These are phyloP conservation scores for Orthonychiurus folsomi DNA, from an alignment of 2,888 invertebrate genomes.

Conservation along the genomic window DNA sequence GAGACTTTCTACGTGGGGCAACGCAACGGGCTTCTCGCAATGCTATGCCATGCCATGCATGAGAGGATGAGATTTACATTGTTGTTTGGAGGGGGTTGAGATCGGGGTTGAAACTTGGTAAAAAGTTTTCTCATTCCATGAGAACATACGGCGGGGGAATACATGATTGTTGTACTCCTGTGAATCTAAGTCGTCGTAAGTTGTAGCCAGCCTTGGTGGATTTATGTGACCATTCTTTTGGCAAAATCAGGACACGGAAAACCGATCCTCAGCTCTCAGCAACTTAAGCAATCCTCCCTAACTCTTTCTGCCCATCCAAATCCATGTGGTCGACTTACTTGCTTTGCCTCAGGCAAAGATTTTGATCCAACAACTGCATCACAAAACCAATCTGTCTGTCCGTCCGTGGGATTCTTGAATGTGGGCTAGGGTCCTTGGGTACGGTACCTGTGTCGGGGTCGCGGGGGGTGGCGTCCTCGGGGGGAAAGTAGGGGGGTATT, in stretches of 20 bases:
- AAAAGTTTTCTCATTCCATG: not conserved
- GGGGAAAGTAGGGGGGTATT: no score
- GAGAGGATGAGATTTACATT: not conserved
- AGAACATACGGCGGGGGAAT: not conserved
- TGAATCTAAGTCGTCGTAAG: no score
- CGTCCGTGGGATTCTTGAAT: no score
- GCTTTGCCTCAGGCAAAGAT: not conserved
- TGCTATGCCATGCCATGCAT: not conserved
- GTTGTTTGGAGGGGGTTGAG: not conserved
- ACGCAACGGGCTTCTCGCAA: not conserved
- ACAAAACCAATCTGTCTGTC: no score
- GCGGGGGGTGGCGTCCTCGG: no score
- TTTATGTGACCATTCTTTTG: not conserved
- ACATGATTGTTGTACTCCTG: not conserved
- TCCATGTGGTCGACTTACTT: no score
- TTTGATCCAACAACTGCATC: not conserved
- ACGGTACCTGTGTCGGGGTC: no score
- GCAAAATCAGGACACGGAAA: slow-evolving; percentile 1
- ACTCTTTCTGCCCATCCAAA: no score
- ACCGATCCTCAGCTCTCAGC: not conserved
- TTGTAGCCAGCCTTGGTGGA: not conserved
- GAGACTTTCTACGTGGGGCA: slow-evolving; percentile 5
- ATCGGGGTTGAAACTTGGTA: not conserved
- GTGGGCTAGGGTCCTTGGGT: no score
- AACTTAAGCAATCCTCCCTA: not conserved